phyloP scores from a whole-genome alignment of 2,797 vertebrate genomes.

The Siniperca undulata region DNA sequence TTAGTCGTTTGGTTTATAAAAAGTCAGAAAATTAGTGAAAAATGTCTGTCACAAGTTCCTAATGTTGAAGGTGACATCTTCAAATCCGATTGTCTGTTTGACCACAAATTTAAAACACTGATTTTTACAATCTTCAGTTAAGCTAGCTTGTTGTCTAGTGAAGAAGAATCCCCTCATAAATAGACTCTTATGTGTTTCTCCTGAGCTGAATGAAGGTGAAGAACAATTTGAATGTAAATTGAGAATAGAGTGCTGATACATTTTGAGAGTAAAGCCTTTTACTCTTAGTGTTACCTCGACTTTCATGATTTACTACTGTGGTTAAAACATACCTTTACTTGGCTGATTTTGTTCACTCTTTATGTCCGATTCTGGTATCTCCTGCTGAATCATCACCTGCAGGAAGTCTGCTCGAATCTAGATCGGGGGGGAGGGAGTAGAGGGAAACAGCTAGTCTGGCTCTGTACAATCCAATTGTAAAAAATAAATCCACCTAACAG shows the following conservation, averaged over 20 bases:
- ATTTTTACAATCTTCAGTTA: too few relatives aligned
- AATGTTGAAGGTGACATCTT: too few relatives aligned
- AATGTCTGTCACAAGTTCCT: too few relatives aligned
- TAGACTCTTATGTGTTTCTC: neutral
- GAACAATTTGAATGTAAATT: neutral
- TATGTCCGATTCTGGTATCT: constrained; percentile 67
- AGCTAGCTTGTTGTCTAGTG: too few relatives aligned
- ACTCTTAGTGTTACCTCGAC: neutral
- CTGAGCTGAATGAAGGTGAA: neutral
- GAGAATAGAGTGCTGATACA: neutral
- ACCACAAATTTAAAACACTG: too few relatives aligned
- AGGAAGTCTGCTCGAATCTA: constrained; percentile 74
- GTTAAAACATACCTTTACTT: constrained; percentile 69
- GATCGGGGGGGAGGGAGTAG: too few relatives aligned
- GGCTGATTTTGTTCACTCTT: constrained; percentile 66
- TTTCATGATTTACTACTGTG: neutral
- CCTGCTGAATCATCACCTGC: constrained; percentile 75
- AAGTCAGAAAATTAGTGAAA: neutral
- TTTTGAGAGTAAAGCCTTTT: neutral
- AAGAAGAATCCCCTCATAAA: too few relatives aligned
- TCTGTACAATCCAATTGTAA: too few relatives aligned
- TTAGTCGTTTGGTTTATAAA: neutral
- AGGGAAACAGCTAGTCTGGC: too few relatives aligned
- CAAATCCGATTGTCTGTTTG: neutral
- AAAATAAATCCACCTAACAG: too few relatives aligned